Conservation (phyloP, 1,140 invertebrate genomes). For the Caerostris darwini region DNA sequence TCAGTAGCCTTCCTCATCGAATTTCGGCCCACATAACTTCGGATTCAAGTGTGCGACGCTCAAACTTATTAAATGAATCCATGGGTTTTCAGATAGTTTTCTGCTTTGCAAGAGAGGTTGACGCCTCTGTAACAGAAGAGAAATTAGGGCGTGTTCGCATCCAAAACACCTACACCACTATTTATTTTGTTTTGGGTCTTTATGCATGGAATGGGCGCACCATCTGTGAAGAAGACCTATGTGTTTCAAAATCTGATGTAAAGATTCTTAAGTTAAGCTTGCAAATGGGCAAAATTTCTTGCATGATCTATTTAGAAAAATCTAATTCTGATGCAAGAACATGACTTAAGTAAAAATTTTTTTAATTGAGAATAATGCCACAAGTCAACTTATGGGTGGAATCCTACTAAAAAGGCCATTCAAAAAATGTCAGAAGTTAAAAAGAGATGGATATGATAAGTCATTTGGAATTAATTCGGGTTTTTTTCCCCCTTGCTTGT, state of each 20-base stretch:
- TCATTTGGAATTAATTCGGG: background rate
- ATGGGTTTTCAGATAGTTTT: background rate
- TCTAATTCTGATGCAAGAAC: slow-evolving; percentile 2
- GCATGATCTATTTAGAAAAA: background rate
- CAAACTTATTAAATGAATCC: background rate
- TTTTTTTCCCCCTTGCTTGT: background rate
- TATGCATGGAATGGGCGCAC: background rate
- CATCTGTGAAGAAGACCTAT: background rate
- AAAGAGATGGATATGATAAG: background rate
- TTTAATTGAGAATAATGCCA: background rate
- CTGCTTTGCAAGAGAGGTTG: slow-evolving; percentile 1
- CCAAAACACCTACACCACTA: slow-evolving; percentile 16
- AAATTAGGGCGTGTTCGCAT: slow-evolving; percentile 48
- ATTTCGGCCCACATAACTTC: background rate
- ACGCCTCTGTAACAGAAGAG: slow-evolving; percentile 45
- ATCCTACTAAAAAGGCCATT: slow-evolving; percentile 14
- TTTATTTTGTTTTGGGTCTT: slow-evolving; percentile 1
- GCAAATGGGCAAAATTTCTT: background rate
- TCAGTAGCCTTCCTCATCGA: slow-evolving; percentile 31
- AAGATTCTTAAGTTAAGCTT: background rate
- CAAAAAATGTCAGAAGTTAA: background rate
- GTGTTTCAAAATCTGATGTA: background rate
- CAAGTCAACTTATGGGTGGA: background rate
- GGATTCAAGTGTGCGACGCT: background rate
- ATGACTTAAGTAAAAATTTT: background rate